Evolutionary conservation across 2,797 vertebrate species (phyloP), one percentile per base, ranked within the genome.

Genomic region (Petrocephalus sullivani): DNA sequence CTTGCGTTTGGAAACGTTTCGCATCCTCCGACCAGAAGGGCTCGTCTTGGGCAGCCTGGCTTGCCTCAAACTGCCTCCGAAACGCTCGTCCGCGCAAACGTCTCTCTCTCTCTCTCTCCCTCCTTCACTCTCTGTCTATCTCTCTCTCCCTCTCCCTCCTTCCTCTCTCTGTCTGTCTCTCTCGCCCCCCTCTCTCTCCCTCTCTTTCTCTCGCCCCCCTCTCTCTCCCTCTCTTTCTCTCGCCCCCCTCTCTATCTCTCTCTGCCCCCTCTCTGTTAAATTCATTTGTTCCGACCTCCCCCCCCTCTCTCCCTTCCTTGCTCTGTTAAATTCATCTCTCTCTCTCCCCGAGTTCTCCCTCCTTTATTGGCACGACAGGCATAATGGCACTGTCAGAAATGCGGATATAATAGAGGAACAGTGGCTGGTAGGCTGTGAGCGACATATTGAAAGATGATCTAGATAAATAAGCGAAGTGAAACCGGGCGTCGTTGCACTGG

Each of bases 41-140:
- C 46, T 87, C 60, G 75, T 49, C 46, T 86, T 51, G 46, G 61
- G 41, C 21, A 87, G 56, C 57, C 64, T 64, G 61, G 16, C 51
- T 87, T 85, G 28, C 51, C 87, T 21, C 12, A 82, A 56, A 87
- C 61, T 75, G 81, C 61, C 19, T 82, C 9, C 23, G 49, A 83
- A 83, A 54, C 78, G 3, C 81, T 54, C 23, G 49, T 51, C 49
- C 10, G 49, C 87, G 78, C 33, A 53, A 46, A 83, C 51, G n/a
- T 83, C 28, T 53, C 3, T 51, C 19, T 56, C 49, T 37, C 87
- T 46, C 46, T n/a, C 56, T 14, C 7, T 28, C 33, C 1, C 46
- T 57, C 60, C 28, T 81, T 87, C 90, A 89, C 91, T 91, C 90
- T 91, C 86, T 89, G 89, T 91, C 90, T 51, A 89, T 90, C 23